Conservation (phyloP, 2,113 vertebrate genomes). For the Scalopus aquaticus region DNA sequence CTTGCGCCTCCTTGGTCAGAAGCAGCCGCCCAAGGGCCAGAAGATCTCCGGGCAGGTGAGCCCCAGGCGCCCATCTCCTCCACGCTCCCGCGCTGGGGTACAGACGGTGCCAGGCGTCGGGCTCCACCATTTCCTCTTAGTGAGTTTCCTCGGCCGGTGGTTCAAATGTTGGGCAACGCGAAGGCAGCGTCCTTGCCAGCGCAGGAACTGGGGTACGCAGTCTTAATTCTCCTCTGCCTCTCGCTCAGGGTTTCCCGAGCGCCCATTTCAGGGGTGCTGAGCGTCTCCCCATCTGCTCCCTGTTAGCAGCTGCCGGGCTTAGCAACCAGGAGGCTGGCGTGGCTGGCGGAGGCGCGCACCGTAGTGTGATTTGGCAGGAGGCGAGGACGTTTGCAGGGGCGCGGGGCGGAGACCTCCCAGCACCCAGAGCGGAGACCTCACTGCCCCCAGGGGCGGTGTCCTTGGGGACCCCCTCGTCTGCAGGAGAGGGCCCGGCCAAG, state of each 20-base stretch:
- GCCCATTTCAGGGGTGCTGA: not conserved
- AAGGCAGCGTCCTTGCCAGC: not conserved
- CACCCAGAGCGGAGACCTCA: not conserved
- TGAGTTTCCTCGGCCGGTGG: not conserved
- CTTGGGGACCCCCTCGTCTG: not conserved
- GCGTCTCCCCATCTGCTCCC: not conserved
- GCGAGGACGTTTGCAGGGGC: not conserved
- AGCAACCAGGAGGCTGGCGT: not conserved
- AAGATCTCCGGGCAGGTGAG: not conserved
- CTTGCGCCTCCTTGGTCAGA: not conserved
- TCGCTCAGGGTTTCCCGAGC: not conserved
- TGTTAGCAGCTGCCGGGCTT: not conserved
- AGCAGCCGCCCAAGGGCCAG: not conserved
- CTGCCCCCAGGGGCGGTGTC: not conserved
- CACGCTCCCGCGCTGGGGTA: rapidly evolving
- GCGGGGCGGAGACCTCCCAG: not conserved
- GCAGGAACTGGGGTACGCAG: rapidly evolving
- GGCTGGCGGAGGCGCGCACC: not conserved
- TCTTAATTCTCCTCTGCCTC: not conserved
- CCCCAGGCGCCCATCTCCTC: not conserved
- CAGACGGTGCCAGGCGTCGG: not conserved
- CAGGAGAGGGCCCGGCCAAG: not conserved
- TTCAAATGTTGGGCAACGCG: rapidly evolving
- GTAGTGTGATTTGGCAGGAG: not conserved
- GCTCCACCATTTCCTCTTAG: not conserved